Evolutionary conservation across 2,888 invertebrate genomes (phyloP).

Genomic region (Macrosiphum euphorbiae): DNA sequence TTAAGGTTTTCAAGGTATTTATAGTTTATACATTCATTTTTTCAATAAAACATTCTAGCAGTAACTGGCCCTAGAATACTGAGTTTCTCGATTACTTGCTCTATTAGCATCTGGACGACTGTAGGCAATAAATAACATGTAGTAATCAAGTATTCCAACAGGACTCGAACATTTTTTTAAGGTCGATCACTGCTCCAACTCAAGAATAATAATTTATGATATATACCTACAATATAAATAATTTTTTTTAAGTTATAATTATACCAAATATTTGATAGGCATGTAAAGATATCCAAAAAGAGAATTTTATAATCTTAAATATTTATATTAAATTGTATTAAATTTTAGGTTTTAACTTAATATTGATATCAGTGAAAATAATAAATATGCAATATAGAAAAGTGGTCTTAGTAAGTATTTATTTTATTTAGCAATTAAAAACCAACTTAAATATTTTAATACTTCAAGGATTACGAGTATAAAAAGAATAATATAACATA

Average conservation of each 20-base stretch:
- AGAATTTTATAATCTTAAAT: neutral
- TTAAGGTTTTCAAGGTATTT: neutral
- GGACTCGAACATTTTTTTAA: neutral
- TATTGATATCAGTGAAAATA: neutral
- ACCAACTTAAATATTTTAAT: neutral
- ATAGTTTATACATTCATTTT: neutral
- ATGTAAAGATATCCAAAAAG: too few species aligned
- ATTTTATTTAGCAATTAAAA: neutral
- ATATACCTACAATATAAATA: neutral
- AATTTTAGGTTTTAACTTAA: neutral
- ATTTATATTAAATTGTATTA: neutral
- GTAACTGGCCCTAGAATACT: neutral
- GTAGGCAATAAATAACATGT: neutral
- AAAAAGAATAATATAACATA: neutral
- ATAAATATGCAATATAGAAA: neutral
- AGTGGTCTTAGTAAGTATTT: neutral
- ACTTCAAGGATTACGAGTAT: neutral
- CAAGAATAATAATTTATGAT: neutral
- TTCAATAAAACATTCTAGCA: neutral
- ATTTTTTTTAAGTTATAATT: neutral
- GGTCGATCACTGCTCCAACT: neutral
- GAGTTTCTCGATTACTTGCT: neutral
- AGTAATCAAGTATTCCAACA: neutral
- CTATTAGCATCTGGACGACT: neutral
- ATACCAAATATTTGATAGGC: neutral